Conservation (phyloP, 2,888 invertebrate genomes). For the Ctena decussata region DNA sequence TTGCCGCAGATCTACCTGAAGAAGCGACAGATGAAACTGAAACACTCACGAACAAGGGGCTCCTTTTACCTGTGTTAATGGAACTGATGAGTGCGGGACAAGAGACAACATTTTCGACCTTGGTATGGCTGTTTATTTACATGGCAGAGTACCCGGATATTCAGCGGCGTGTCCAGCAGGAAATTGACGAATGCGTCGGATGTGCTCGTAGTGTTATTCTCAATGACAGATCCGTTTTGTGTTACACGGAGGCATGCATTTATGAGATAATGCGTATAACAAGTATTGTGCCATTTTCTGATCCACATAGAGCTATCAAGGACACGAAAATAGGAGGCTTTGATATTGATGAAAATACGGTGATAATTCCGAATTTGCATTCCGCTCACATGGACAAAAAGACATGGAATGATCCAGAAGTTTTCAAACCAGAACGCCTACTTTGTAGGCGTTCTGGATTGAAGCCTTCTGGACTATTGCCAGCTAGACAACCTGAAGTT, state of each 20-base stretch:
- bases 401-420: slow-evolving; percentile 39
- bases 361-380: slow-evolving; percentile 53
- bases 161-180: slow-evolving; percentile 67
- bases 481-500: too few relatives aligned
- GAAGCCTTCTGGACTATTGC: too few relatives aligned
- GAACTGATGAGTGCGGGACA: slow-evolving; percentile 71
- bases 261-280: slow-evolving; percentile 66
- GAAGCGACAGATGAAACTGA: neutral
- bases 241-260: slow-evolving; percentile 68
- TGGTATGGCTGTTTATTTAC: slow-evolving; percentile 46
- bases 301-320: slow-evolving; percentile 69
- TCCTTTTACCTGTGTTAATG: slow-evolving; percentile 44
- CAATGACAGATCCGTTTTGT: slow-evolving; percentile 47
- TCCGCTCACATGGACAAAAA: slow-evolving; percentile 50
- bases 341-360: slow-evolving; percentile 24
- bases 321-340: slow-evolving; percentile 30
- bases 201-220: slow-evolving; percentile 34
- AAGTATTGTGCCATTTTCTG: slow-evolving; percentile 61
- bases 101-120: slow-evolving; percentile 60
- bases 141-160: slow-evolving; percentile 64
- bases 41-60: neutral
- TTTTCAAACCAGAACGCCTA: too few relatives aligned
- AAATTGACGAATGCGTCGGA: slow-evolving; percentile 70
- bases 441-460: too few relatives aligned
- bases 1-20: slow-evolving; percentile 41